Base-by-base conservation (phyloP, 2,797 vertebrate genomes). In the Chrysocyon brachyurus region DNA sequence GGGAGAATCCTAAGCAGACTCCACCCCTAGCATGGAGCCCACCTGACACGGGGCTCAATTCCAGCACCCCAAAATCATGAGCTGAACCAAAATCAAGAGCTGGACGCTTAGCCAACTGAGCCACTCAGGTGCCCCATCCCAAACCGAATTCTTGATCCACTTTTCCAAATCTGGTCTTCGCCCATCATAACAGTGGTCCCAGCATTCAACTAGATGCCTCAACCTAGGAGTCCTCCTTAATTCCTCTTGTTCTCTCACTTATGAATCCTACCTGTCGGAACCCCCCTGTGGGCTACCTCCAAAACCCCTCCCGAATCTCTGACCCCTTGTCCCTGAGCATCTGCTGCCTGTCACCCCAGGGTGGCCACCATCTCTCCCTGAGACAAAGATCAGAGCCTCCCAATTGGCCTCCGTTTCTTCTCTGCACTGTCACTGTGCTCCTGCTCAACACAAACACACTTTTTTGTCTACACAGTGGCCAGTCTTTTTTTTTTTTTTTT, bases 241-340 rank as follows among this genome's bases (percentile, higher is more conserved):
- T 16, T 26, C 63, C 9, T 79, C 87, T 12, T 0, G 3, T 59
- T 63, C 19, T 31, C 46, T 54, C 24, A 6, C 46, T 14, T 79
- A 4, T 5, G 33, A 0, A 15, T n/a, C 31, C 75, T 4, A 2
- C 0, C 36, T 5, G 12, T 9, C 64, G 11, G 59, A 61, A 5
- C 26, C 17, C 73, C 72, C 15, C 1, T 0, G 1, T 7, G 26
- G 52, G 46, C 61, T 15, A 3, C 36, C 26, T n/a, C 12, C 36
- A 61, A 56, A 86, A 6, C 24, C 21, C 2, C 26, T 36, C 49
- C 75, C 0, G 1, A 56, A 63, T 24, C 49, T 21, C 56, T 17
- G 90, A 46, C 33, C n/a, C 52, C 49, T 64, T 59, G n/a, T 64
- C 81, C 63, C 36, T 0, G 7, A 77, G n/a, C 1, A 8, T 46